Evolutionary conservation across 1,140 invertebrate genomes (phyloP).

Genomic region (Babylonia areolata): DNA sequence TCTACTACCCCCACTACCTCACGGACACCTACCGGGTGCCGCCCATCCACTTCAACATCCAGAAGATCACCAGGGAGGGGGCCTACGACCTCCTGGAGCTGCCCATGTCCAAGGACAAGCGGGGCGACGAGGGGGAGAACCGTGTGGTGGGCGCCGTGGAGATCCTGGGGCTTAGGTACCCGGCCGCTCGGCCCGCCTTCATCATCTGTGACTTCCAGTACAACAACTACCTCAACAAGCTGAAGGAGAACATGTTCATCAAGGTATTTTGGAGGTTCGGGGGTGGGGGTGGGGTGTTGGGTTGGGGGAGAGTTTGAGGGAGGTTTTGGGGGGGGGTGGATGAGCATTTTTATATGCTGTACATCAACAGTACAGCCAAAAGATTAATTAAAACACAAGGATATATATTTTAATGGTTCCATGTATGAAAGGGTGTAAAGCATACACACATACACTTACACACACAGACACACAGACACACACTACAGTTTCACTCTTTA

Average conservation of each 20-base stretch:
- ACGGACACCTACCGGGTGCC: constrained; percentile 41
- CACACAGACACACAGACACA: no score
- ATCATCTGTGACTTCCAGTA: constrained; percentile 51
- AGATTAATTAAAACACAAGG: no score
- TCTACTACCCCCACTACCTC: constrained; percentile 41
- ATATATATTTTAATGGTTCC: no score
- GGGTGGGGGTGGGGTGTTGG: no score
- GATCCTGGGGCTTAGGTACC: constrained; percentile 30
- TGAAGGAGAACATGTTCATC: constrained; percentile 45
- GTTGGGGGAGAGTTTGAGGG: no score
- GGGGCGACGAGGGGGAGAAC: constrained; percentile 49
- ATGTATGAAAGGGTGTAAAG: no score
- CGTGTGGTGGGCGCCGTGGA: constrained; percentile 47
- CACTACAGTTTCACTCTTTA: no score
- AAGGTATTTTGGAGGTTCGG: background rate
- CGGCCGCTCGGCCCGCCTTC: constrained; percentile 34
- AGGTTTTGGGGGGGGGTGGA: no score
- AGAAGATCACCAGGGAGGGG: constrained; percentile 29
- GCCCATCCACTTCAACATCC: constrained; percentile 51
- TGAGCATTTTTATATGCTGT: no score
- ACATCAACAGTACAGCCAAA: no score
- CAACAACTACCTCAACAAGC: constrained; percentile 53
- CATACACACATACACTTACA: no score
- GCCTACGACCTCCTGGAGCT: constrained; percentile 24
- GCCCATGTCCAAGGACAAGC: constrained; percentile 44